Evolutionary conservation across 2,797 vertebrate genomes (phyloP).

Genomic region (Cryptoprocta ferox): DNA sequence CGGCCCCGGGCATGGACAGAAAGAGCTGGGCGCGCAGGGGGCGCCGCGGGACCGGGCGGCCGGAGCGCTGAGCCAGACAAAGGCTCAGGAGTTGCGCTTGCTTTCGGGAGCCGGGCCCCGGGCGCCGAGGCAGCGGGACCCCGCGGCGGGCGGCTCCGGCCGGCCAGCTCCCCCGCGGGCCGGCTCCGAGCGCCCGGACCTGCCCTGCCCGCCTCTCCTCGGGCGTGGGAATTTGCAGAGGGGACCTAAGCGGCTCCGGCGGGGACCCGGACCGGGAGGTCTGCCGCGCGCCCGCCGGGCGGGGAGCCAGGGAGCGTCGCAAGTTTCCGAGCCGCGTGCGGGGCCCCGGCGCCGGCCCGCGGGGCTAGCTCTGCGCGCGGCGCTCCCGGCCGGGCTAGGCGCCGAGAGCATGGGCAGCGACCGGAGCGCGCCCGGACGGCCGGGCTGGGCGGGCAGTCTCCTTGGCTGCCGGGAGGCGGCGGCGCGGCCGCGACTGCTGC

Average conservation of each 20-base stretch:
- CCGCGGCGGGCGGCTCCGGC: slow-evolving; percentile 1
- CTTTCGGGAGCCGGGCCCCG: slow-evolving; percentile 62
- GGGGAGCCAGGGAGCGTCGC: slow-evolving; percentile 59
- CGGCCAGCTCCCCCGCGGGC: background rate
- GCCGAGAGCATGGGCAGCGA: slow-evolving; percentile 72
- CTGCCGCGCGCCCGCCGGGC: slow-evolving; percentile 27
- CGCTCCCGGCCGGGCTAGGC: background rate
- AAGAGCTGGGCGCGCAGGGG: slow-evolving; percentile 67
- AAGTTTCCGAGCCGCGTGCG: slow-evolving; percentile 69
- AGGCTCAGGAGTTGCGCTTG: slow-evolving; percentile 74
- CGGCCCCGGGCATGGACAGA: slow-evolving; percentile 66
- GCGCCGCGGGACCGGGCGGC: slow-evolving; percentile 75
- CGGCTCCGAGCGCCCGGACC: slow-evolving; percentile 15
- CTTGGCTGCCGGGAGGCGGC: slow-evolving; percentile 47
- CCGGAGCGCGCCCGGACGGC: slow-evolving; percentile 52
- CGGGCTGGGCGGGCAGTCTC: slow-evolving; percentile 13
- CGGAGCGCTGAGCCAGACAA: slow-evolving; percentile 81
- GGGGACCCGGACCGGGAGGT: background rate
- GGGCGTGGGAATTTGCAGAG: slow-evolving; percentile 61
- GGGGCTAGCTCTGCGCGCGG: background rate
- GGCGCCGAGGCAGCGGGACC: slow-evolving; percentile 21
- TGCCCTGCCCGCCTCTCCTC: slow-evolving; percentile 6
- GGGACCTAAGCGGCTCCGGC: slow-evolving; percentile 29
- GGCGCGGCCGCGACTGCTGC: slow-evolving; percentile 63
- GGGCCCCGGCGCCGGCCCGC: background rate